A percentile compares a stretch with the other conserved stretches of the same genome.
Conservation (phyloP, 2,888 invertebrate species). For the Platynereis dumerilii region DNA sequence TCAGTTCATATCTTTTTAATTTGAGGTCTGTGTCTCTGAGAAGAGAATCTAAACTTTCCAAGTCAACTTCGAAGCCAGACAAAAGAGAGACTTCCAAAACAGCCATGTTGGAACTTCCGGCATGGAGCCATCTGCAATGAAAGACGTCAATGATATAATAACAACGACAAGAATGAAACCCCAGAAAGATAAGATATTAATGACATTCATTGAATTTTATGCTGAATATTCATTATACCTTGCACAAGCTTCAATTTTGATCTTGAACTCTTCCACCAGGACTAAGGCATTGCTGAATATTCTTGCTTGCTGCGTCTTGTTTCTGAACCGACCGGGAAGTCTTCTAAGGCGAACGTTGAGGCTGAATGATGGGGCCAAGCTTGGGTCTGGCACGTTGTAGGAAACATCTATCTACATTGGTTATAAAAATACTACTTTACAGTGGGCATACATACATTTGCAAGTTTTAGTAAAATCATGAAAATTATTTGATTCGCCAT, state of each 20-base stretch:
- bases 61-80: constrained; percentile 31
- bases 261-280: constrained; percentile 10
- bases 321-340: background rate
- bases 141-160: too few species aligned
- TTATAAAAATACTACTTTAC: background rate
- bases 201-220: too few species aligned
- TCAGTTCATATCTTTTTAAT: constrained; percentile 32
- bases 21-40: constrained; percentile 17
- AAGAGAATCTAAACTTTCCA: constrained; percentile 25
- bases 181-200: too few species aligned
- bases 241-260: constrained; percentile 18
- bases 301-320: constrained; percentile 5
- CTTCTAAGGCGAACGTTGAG: constrained; percentile 14
- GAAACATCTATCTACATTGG: constrained; percentile 29
- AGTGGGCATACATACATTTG: background rate
- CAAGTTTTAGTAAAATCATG: background rate
- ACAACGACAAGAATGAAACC: too few species aligned
- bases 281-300: background rate
- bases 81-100: constrained; percentile 33
- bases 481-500: constrained; percentile 31
- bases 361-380: constrained; percentile 16
- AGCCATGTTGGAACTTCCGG: constrained; percentile 37
- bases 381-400: constrained; percentile 33
- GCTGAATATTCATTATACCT: constrained; percentile 4
- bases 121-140: constrained; percentile 28